Percentiles rank a stretch among this genome's conserved stretches.
Evolutionary conservation across 2,113 vertebrate genomes (phyloP).

Genomic region (Microcebus murinus): DNA sequence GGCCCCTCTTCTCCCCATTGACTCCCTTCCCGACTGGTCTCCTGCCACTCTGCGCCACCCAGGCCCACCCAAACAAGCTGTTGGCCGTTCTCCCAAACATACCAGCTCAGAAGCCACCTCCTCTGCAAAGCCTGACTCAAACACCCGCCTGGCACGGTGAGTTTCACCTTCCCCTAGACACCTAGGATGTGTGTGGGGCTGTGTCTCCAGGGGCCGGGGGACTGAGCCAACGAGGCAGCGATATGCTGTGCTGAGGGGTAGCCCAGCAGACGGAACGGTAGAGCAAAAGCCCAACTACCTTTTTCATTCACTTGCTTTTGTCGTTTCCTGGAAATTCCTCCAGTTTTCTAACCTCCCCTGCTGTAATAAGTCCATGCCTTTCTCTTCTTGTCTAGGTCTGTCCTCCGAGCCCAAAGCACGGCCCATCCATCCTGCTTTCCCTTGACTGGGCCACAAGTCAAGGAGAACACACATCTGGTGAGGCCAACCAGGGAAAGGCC

Average conservation of each 20-base stretch:
- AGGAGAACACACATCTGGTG: background rate
- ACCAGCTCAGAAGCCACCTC: background rate
- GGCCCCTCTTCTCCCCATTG: fast-evolving
- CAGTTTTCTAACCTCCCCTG: background rate
- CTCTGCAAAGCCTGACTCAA: background rate
- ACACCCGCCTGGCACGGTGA: background rate
- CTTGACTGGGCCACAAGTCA: background rate
- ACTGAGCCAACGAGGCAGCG: background rate
- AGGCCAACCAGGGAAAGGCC: background rate
- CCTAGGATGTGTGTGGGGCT: background rate
- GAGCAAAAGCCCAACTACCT: background rate
- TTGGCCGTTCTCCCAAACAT: background rate
- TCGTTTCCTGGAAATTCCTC: background rate
- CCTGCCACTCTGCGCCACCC: background rate
- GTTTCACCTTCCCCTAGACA: background rate
- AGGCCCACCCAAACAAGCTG: background rate
- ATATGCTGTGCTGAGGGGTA: background rate
- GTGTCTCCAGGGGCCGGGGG: background rate
- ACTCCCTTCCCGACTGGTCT: background rate
- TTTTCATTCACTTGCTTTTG: background rate
- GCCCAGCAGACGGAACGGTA: background rate
- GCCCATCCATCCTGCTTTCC: background rate
- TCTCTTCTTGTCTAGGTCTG: background rate
- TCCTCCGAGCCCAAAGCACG: background rate
- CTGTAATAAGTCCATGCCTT: background rate